These are phyloP conservation scores for Capreolus pygargus DNA, from an alignment of 2,113 vertebrate species.

Conservation along the genomic window DNA sequence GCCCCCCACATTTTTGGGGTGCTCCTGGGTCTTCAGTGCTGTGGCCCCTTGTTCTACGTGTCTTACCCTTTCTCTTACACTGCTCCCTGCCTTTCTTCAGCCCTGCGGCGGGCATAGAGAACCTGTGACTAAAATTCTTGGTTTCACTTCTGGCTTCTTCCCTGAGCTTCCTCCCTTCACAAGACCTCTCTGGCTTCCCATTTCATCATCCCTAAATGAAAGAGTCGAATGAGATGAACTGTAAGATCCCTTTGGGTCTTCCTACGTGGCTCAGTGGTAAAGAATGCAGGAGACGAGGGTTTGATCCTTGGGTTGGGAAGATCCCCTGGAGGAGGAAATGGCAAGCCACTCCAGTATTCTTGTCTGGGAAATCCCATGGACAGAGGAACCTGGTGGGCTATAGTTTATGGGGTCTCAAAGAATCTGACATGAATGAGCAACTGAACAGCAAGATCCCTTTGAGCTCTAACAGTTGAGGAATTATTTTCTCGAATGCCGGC, in stretches of 20 bases:
- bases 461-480: background rate
- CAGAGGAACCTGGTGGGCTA: background rate
- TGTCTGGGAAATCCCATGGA: background rate
- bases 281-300: background rate
- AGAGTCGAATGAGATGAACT: no score
- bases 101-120: accelerated
- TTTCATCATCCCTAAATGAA: background rate
- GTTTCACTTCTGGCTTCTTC: background rate
- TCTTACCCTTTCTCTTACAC: background rate
- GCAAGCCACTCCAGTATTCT: background rate
- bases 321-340: background rate
- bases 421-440: background rate
- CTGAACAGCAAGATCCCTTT: background rate
- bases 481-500: background rate
- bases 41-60: no score
- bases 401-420: background rate
- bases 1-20: background rate
- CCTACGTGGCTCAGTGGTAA: background rate
- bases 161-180: background rate
- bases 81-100: background rate
- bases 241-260: background rate
- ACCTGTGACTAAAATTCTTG: background rate
- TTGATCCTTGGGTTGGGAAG: background rate
- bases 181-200: background rate
- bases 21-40: background rate